Evolutionary conservation across 2,888 invertebrate species (phyloP).

Genomic region (Cataglyphis cursor): DNA sequence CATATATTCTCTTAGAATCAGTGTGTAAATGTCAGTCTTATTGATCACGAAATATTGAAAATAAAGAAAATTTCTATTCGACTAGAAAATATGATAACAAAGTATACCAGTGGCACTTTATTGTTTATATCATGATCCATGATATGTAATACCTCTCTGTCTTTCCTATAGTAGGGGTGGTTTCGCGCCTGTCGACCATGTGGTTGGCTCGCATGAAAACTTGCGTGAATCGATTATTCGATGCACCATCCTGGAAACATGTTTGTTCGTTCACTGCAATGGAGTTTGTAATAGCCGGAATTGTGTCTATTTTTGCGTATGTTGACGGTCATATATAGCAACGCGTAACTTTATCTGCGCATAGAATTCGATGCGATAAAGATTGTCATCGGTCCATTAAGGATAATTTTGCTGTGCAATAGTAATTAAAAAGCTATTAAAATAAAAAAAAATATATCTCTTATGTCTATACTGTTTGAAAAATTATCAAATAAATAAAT

Average conservation of each 20-base stretch:
- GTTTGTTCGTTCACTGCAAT: conserved; percentile 37
- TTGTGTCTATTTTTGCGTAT: conserved; percentile 26
- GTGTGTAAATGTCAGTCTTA: too few species aligned
- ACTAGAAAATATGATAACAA: neutral
- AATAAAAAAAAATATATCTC: too few species aligned
- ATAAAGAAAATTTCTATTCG: neutral
- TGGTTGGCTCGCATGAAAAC: conserved; percentile 55
- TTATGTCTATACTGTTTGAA: too few species aligned
- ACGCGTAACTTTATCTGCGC: neutral
- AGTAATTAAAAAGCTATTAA: too few species aligned
- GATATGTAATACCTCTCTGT: conserved; percentile 33
- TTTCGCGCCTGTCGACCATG: conserved; percentile 38
- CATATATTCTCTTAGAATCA: too few species aligned
- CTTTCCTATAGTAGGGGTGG: conserved; percentile 47
- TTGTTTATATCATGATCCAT: conserved; percentile 38
- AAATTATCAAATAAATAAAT: too few species aligned
- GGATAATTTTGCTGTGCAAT: too few species aligned
- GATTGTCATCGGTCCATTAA: neutral
- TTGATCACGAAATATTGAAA: neutral
- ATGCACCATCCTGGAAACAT: conserved; percentile 15
- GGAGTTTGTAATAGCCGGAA: conserved; percentile 47
- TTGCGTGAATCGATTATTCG: conserved; percentile 37
- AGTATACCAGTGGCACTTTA: conserved; percentile 33
- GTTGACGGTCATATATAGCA: neutral
- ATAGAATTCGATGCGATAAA: neutral